These are phyloP conservation scores for Brenthis ino DNA, from an alignment of 2,888 invertebrate genomes.

Conservation along the genomic window DNA sequence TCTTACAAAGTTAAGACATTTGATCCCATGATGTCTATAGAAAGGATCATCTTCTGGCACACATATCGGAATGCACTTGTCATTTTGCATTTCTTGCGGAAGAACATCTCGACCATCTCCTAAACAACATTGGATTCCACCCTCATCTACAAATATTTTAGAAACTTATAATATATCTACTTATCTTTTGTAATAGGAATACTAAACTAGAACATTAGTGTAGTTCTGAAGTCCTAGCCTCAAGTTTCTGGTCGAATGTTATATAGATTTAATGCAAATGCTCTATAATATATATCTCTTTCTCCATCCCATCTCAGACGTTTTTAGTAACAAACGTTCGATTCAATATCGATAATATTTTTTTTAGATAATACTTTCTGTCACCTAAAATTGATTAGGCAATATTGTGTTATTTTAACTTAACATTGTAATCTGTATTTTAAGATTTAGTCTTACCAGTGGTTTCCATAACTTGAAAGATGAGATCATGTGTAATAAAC, in stretches of 20 bases:
- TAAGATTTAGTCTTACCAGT: slow-evolving; percentile 56
- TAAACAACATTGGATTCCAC: slow-evolving; percentile 80
- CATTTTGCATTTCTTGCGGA: slow-evolving; percentile 73
- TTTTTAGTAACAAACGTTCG: no score
- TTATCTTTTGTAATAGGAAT: background rate
- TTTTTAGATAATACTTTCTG: no score
- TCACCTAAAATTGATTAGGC: no score
- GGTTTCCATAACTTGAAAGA: slow-evolving; percentile 84
- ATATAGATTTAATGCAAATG: no score
- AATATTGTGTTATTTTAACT: background rate
- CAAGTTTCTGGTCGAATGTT: no score
- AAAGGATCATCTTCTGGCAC: slow-evolving; percentile 81
- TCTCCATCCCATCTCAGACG: no score
- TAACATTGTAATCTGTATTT: background rate
- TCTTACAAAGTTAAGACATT: slow-evolving; percentile 83
- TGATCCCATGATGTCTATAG: slow-evolving; percentile 71
- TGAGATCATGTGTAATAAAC: slow-evolving; percentile 86
- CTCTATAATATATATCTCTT: no score
- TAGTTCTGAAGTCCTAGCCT: no score
- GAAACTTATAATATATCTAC: background rate
- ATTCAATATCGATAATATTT: no score
- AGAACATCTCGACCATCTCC: slow-evolving; percentile 68
- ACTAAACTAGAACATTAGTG: no score
- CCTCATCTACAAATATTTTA: slow-evolving; percentile 56
- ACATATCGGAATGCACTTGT: slow-evolving; percentile 83